phyloP scores from a whole-genome alignment of 2,797 vertebrate species.

The Sebastes reedi region DNA sequence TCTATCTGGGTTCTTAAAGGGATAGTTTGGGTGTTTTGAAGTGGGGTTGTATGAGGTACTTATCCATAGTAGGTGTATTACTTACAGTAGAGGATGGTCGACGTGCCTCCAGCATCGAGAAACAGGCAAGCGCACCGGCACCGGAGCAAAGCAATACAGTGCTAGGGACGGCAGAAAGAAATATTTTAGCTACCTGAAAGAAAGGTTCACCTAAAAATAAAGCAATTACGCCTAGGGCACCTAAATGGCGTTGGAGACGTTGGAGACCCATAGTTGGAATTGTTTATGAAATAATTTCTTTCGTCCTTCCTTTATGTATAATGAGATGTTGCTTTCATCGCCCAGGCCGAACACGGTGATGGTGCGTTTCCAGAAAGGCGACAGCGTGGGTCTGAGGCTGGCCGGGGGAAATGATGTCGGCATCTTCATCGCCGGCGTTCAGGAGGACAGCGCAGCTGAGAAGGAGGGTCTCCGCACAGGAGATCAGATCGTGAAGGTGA shows the following conservation, averaged over 20 bases:
- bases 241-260: neutral
- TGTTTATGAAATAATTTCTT: neutral
- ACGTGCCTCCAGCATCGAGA: fast-evolving
- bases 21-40: too few relatives aligned
- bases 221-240: too few relatives aligned
- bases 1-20: neutral
- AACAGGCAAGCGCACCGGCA: fast-evolving
- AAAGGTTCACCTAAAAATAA: too few relatives aligned
- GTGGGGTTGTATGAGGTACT: too few relatives aligned
- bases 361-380: conserved; percentile 94
- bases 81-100: too few relatives aligned
- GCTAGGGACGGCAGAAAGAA: too few relatives aligned
- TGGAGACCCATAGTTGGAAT: neutral
- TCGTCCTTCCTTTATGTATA: neutral
- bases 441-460: conserved; percentile 94
- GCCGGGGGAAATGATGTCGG: conserved; percentile 97
- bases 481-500: conserved; percentile 97
- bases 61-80: too few relatives aligned
- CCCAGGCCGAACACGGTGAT: conserved; percentile 90
- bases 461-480: conserved; percentile 90
- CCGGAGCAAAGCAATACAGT: too few relatives aligned
- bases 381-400: conserved; percentile 93
- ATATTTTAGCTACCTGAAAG: too few relatives aligned
- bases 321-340: neutral
- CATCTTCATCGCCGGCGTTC: conserved; percentile 96